These are phyloP conservation scores for Ceriagrion tenellum DNA, from an alignment of 2,888 invertebrate genomes.

Conservation along the genomic window DNA sequence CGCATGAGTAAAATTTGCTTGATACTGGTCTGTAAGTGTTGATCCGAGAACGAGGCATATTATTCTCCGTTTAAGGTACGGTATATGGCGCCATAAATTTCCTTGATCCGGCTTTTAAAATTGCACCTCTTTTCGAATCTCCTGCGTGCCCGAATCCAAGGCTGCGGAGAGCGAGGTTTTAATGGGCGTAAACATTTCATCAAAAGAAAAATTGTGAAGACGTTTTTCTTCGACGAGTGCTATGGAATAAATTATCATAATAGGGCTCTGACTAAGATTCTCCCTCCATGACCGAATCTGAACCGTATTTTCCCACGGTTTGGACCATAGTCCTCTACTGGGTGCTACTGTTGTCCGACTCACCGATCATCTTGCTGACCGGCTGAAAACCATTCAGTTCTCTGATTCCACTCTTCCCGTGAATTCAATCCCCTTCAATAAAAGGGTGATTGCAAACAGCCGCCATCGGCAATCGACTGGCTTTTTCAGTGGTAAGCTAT, in stretches of 20 bases:
- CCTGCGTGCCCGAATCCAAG: neutral
- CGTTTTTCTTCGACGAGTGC: neutral
- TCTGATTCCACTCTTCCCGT: no score
- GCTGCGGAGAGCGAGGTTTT: neutral
- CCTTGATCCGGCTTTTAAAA: neutral
- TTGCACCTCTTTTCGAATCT: neutral
- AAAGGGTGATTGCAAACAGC: no score
- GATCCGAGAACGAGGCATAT: neutral
- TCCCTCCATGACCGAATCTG: neutral
- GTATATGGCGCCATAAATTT: slow-evolving; percentile 15
- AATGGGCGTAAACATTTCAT: neutral
- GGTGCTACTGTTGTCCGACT: no score
- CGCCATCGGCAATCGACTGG: no score
- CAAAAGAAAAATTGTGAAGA: neutral
- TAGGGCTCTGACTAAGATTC: neutral
- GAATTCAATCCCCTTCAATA: no score
- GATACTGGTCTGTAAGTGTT: neutral
- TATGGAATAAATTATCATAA: neutral
- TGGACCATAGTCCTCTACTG: neutral
- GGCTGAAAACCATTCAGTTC: no score
- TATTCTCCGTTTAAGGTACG: neutral
- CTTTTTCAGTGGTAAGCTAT: no score
- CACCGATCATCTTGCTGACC: no score
- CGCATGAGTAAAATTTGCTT: neutral
- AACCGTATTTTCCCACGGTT: neutral